These are phyloP conservation scores for Elegia similella DNA, from an alignment of 2,888 invertebrate species.

Conservation along the genomic window DNA sequence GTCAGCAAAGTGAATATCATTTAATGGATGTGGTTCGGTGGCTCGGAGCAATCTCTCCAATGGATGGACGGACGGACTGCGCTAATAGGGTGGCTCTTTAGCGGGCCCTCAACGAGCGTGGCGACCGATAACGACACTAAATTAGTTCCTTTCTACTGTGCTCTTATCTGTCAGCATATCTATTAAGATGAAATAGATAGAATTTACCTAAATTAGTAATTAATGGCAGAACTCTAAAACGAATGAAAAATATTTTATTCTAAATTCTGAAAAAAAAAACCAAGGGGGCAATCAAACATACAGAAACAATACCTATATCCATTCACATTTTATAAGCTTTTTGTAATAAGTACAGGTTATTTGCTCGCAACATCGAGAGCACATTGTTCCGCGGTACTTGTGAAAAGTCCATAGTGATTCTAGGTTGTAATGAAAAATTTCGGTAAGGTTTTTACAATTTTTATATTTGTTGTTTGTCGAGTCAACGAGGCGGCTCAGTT, in stretches of 20 bases:
- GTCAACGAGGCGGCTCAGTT: not conserved
- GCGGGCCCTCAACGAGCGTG: slow-evolving; percentile 2
- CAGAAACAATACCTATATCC: not conserved
- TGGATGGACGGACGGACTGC: slow-evolving; percentile 11
- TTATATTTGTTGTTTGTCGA: not conserved
- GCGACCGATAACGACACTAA: slow-evolving; percentile 3
- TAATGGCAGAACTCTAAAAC: no score
- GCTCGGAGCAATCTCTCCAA: slow-evolving; percentile 8
- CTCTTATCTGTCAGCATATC: not conserved
- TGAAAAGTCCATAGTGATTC: not conserved
- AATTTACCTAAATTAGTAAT: not conserved
- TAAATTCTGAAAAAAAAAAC: not conserved
- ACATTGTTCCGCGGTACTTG: not conserved
- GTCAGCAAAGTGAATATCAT: slow-evolving; percentile 4
- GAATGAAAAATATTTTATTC: not conserved
- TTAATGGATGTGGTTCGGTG: slow-evolving; percentile 1
- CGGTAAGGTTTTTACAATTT: not conserved
- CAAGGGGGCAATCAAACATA: not conserved
- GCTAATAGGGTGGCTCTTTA: slow-evolving; percentile 17
- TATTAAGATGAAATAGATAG: not conserved
- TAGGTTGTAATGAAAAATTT: not conserved
- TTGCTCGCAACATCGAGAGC: not conserved
- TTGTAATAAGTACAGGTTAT: not conserved
- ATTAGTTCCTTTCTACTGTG: not conserved
- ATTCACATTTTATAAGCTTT: not conserved